Evolutionary conservation across 2,113 vertebrate species (phyloP), one percentile per base, ranked within the genome.

Genomic region (Corynorhinus townsendii): DNA sequence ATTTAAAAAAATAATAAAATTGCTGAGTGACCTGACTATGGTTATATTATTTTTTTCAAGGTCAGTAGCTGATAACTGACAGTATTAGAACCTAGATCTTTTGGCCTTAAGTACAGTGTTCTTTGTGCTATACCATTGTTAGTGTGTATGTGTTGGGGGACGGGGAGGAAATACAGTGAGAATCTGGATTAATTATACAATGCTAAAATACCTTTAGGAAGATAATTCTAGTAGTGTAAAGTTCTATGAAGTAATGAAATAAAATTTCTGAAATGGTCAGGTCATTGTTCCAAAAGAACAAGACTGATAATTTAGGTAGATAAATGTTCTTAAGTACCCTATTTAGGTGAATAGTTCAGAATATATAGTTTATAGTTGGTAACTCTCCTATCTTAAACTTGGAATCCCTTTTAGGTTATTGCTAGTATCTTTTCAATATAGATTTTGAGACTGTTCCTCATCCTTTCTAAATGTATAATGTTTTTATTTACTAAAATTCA

Each of bases 241-340:
- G 84, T 90, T 95, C 11, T 88, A 2, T 87, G 49, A 87, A 83
- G 30, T 93, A 77, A 40, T 68, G 14, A 96, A 95, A 75, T 89
- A 86, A 81, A 89, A 59, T 66, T 90, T 92, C 71, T 76, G 56
- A 96, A 94, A 84, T 54, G 52, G 6, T 43, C 49, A 43, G 38
- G 33, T 59, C 33, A 68, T 35, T 93, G 79, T 89, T 52, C 82
- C 52, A 11, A 83, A 86, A 62, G 16, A 92, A 85, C 19, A 92
- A 90, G 1, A 5, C 40, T 77, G 28, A 91, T 52, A 73, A 40
- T 92, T 87, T 93, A 69, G 30, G 11, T 64, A 47, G 14, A 24
- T 72, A 43, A 49, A n/a, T 93, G 24, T 73, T 87, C 15, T 68
- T 90, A 79, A 24, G 28, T 12, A 75, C 33, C 24, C 47, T 76